Conservation (phyloP, 2,888 invertebrate species). For the Drosophila algonquin region DNA sequence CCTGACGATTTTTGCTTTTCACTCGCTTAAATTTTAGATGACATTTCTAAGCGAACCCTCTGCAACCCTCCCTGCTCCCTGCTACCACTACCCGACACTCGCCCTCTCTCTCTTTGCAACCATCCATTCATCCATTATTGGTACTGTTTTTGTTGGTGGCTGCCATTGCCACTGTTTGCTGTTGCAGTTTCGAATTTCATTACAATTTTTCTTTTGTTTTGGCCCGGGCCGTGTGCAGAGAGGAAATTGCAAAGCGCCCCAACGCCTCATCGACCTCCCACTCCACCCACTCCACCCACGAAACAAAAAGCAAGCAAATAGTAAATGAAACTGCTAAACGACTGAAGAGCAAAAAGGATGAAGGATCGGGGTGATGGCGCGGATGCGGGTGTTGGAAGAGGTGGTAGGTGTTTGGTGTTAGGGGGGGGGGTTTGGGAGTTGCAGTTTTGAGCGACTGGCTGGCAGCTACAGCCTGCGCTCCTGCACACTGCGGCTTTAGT, state of each 20-base stretch:
- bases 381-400: neutral
- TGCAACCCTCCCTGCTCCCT: neutral
- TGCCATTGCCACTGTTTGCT: slow-evolving; percentile 16
- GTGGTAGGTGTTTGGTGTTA: no score
- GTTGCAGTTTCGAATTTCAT: slow-evolving; percentile 70
- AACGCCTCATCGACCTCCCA: neutral
- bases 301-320: slow-evolving; percentile 43
- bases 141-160: slow-evolving; percentile 18
- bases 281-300: neutral
- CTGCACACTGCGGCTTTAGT: slow-evolving; percentile 36
- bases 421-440: slow-evolving; percentile 4
- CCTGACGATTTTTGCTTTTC: slow-evolving; percentile 36
- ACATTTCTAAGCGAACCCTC: slow-evolving; percentile 54
- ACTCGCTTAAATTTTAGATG: slow-evolving; percentile 61
- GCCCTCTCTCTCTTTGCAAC: neutral
- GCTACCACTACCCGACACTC: neutral
- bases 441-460: slow-evolving; percentile 42
- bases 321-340: slow-evolving; percentile 48
- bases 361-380: no score
- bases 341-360: slow-evolving; percentile 14
- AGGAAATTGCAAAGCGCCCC: slow-evolving; percentile 52
- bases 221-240: slow-evolving; percentile 38
- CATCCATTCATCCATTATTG: slow-evolving; percentile 44
- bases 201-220: slow-evolving; percentile 68
- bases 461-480: slow-evolving; percentile 36